A percentile compares a stretch with the other conserved stretches of the same genome.
These are phyloP conservation scores for Trachymyrmex cornetzi DNA, from an alignment of 1,140 invertebrate species.

Conservation along the genomic window DNA sequence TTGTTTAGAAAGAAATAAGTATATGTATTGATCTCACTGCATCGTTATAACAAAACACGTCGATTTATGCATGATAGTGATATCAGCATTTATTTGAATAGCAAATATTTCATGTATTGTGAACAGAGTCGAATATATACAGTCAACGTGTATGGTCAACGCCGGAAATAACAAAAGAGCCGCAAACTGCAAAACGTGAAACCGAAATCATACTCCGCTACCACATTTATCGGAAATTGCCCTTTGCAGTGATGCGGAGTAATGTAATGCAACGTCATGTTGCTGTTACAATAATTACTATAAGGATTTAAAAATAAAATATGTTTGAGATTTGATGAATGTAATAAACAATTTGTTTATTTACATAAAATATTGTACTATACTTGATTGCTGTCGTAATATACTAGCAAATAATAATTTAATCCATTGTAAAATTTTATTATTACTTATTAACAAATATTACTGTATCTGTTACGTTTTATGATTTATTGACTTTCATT, in stretches of 20 bases:
- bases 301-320: background rate
- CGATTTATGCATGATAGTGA: slow-evolving; percentile 15
- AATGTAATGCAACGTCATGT: slow-evolving; percentile 10
- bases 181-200: slow-evolving; percentile 57
- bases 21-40: background rate
- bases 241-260: background rate
- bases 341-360: background rate
- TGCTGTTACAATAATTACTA: slow-evolving; percentile 30
- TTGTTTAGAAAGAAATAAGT: background rate
- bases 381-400: background rate
- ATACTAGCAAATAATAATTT: background rate
- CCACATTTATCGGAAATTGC: slow-evolving; percentile 58
- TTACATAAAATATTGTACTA: background rate
- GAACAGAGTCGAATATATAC: slow-evolving; percentile 1
- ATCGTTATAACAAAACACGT: background rate
- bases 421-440: background rate
- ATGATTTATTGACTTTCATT: background rate
- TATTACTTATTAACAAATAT: background rate
- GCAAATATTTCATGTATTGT: slow-evolving; percentile 37
- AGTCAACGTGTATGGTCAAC: background rate
- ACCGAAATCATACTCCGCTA: slow-evolving; percentile 45
- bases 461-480: background rate
- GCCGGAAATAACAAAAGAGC: slow-evolving; percentile 66
- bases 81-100: slow-evolving; percentile 20
- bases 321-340: background rate